Percentiles rank a stretch among this genome's conserved stretches.
Evolutionary conservation across 2,113 vertebrate genomes (phyloP).

Genomic region (Tragelaphus scriptus): DNA sequence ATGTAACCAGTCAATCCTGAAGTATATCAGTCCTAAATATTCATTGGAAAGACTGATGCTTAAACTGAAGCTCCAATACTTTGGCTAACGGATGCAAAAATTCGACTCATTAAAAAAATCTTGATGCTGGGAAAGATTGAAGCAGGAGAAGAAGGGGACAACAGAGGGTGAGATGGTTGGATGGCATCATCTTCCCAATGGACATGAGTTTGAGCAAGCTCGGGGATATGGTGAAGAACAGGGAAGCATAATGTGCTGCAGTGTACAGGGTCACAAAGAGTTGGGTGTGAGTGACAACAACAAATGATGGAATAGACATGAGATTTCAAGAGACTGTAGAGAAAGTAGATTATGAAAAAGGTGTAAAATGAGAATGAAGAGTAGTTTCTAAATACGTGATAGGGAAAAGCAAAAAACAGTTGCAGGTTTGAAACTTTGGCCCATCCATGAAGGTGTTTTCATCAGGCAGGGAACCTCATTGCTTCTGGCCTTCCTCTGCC

Average conservation of each 20-base stretch:
- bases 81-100: neutral
- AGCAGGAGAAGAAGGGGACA: neutral
- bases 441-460: neutral
- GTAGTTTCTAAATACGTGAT: neutral
- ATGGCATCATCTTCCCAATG: neutral
- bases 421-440: neutral
- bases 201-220: neutral
- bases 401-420: neutral
- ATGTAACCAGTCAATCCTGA: neutral
- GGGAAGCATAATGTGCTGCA: neutral
- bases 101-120: fast-evolving
- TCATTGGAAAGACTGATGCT: neutral
- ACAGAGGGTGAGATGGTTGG: neutral
- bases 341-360: neutral
- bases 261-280: neutral
- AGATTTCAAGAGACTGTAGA: neutral
- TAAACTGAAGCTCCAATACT: neutral
- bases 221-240: neutral
- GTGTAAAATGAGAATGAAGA: neutral
- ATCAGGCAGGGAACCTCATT: neutral
- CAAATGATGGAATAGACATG: neutral
- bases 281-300: neutral
- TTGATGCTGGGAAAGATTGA: neutral
- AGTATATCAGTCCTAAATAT: neutral
- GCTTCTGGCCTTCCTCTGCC: fast-evolving